phyloP scores from a whole-genome alignment of 2,113 vertebrate species.

The Morphnarchus princeps region DNA sequence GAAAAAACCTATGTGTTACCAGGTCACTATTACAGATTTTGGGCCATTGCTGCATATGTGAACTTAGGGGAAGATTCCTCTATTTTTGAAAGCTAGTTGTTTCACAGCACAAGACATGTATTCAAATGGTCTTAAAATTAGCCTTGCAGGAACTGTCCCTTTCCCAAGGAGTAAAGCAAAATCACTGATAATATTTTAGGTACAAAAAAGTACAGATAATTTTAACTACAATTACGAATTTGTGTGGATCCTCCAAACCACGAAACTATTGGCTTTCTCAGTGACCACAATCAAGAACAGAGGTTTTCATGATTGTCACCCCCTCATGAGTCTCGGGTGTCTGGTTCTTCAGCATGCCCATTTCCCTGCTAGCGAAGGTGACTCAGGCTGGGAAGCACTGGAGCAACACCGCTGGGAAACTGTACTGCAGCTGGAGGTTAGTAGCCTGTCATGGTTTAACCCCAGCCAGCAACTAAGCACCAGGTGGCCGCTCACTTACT shows the following conservation, averaged over 20 bases:
- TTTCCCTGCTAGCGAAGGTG: background rate
- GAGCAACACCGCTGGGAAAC: background rate
- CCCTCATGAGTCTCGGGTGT: accelerated
- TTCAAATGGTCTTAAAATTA: background rate
- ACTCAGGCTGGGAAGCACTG: background rate
- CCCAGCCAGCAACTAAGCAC: no score
- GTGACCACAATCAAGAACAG: background rate
- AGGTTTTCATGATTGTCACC: background rate
- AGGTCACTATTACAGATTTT: accelerated
- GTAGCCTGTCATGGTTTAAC: background rate
- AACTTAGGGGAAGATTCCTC: background rate
- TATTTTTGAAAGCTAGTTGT: background rate
- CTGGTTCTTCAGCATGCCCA: background rate
- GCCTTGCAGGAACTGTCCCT: background rate
- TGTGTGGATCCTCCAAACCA: background rate
- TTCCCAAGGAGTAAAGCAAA: background rate
- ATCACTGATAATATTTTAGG: background rate
- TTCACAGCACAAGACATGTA: background rate
- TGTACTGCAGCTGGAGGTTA: background rate
- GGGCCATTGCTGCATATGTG: accelerated
- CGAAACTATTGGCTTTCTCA: background rate
- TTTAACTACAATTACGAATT: background rate
- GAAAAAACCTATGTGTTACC: background rate
- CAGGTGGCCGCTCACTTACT: no score
- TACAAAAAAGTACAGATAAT: background rate